These are phyloP conservation scores for Clarias magur DNA, from an alignment of 2,113 vertebrate genomes.

Conservation along the genomic window DNA sequence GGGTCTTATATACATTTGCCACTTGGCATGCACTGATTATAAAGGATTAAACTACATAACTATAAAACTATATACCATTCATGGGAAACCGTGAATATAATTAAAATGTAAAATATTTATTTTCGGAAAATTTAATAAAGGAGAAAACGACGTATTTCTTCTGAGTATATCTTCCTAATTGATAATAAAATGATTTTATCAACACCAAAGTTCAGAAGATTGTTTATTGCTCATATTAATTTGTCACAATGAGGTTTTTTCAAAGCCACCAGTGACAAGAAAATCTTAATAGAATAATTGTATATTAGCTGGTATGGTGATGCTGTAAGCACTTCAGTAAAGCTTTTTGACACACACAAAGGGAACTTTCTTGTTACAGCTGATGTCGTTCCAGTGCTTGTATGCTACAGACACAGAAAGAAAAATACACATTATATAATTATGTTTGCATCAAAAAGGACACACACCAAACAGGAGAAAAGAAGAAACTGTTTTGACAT, in stretches of 20 bases:
- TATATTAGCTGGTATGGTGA: background rate
- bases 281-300: background rate
- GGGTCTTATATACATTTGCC: too few species aligned
- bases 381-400: conserved; percentile 28
- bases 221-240: background rate
- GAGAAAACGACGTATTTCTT: too few species aligned
- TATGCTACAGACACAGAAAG: background rate
- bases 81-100: too few species aligned
- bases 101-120: too few species aligned
- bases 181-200: background rate
- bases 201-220: too few species aligned
- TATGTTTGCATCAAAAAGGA: too few species aligned
- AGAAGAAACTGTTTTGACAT: background rate
- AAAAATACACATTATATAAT: too few species aligned
- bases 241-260: background rate
- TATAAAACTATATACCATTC: too few species aligned
- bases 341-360: conserved; percentile 15
- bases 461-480: too few species aligned
- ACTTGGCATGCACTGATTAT: too few species aligned
- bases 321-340: background rate
- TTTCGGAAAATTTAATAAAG: too few species aligned
- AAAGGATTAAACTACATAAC: too few species aligned
- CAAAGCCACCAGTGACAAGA: background rate
- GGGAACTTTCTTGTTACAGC: background rate
- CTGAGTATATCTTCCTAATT: background rate